Conservation (phyloP, 2,797 vertebrate species). For the Pristis pectinata region DNA sequence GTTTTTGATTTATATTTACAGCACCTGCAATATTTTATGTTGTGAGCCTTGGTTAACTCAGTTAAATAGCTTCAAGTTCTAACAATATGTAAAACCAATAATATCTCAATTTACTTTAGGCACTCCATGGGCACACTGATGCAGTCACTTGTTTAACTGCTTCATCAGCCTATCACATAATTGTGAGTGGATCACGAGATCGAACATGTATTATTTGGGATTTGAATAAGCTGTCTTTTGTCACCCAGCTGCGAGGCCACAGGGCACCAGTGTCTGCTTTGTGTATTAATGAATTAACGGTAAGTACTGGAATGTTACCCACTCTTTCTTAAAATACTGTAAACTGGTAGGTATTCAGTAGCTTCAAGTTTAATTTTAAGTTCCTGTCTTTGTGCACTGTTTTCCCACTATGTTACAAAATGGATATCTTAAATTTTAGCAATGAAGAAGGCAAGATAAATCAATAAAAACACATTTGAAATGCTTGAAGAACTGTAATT, state of each 20-base stretch:
- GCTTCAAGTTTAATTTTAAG: background rate
- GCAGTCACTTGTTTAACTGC: constrained; percentile 85
- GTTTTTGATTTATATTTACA: background rate
- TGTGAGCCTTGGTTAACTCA: background rate
- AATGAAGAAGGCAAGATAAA: background rate
- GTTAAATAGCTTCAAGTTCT: background rate
- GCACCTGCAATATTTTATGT: background rate
- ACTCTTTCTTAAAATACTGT: background rate
- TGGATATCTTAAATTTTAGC: background rate
- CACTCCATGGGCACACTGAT: constrained; percentile 88
- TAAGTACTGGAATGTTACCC: constrained; percentile 45
- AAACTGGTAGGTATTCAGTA: background rate
- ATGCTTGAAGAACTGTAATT: background rate
- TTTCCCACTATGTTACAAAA: background rate
- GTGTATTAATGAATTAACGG: constrained; percentile 95
- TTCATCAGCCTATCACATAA: constrained; percentile 87
- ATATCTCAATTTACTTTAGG: constrained; percentile 53
- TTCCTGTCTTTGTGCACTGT: background rate
- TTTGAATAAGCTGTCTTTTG: constrained; percentile 89
- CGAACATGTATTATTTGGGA: constrained; percentile 99
- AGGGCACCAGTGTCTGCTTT: constrained; percentile 87
- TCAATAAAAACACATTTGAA: background rate
- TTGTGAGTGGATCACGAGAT: constrained; percentile 90
- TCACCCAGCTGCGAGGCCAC: constrained; percentile 92
- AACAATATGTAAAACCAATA: background rate